phyloP scores from a whole-genome alignment of 2,797 vertebrate species.

The Poecilia wingei region DNA sequence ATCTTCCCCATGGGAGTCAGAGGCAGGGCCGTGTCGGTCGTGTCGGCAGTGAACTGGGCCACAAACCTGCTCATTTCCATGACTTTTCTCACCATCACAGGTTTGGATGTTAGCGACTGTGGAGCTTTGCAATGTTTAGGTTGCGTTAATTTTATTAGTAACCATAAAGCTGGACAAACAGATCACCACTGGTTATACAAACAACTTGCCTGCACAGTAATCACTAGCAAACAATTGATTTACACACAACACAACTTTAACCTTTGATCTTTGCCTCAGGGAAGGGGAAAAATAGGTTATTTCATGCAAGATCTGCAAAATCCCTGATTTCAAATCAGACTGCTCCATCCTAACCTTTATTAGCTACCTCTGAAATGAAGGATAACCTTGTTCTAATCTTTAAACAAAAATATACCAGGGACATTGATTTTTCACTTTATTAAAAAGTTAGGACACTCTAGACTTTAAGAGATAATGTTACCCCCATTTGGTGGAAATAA shows the following conservation, averaged over 20 bases:
- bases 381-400: not conserved
- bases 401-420: not conserved
- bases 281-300: not conserved
- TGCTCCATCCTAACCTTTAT: not conserved
- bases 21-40: constrained; percentile 92
- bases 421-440: not conserved
- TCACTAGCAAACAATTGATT: not conserved
- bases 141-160: not conserved
- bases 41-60: constrained; percentile 93
- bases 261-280: not conserved
- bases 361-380: not conserved
- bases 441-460: not conserved
- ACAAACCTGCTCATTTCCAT: constrained; percentile 94
- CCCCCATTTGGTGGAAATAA: not conserved
- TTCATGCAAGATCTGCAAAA: not conserved
- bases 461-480: not conserved
- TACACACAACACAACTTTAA: not conserved
- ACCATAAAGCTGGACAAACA: not conserved
- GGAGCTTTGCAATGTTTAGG: not conserved
- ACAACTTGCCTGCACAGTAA: not conserved
- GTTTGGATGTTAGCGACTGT: constrained; percentile 65
- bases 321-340: constrained; percentile 1
- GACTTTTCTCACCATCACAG: constrained; percentile 93
- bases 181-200: not conserved
- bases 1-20: constrained; percentile 93